Conservation (phyloP, 2,888 invertebrate genomes). For the Campoplex nolae region DNA sequence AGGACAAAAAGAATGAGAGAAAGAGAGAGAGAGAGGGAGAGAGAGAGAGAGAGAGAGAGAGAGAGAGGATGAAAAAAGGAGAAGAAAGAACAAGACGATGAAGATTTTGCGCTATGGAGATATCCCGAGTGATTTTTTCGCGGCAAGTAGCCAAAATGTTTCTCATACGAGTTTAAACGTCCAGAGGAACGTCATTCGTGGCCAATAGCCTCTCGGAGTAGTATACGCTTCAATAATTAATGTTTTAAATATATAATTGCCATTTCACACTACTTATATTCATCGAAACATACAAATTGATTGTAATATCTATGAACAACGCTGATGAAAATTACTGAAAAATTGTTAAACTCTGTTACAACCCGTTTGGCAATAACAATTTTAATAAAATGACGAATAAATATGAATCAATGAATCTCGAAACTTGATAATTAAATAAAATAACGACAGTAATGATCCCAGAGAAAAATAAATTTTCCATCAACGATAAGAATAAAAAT, state of each 20-base stretch:
- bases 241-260: background rate
- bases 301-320: too few species aligned
- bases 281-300: too few species aligned
- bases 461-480: background rate
- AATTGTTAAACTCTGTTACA: too few species aligned
- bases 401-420: background rate
- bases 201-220: constrained; percentile 3
- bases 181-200: constrained; percentile 8
- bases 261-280: too few species aligned
- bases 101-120: constrained; percentile 50
- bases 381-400: background rate
- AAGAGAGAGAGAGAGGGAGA: background rate
- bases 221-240: background rate
- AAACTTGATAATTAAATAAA: background rate
- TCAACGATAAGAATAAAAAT: background rate
- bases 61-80: constrained; percentile 56
- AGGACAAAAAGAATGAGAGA: background rate
- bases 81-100: constrained; percentile 46
- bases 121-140: constrained; percentile 54
- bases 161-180: constrained; percentile 18
- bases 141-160: constrained; percentile 66
- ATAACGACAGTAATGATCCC: too few species aligned
- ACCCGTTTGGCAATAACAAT: too few species aligned
- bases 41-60: background rate
- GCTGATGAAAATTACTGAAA: too few species aligned